Percentiles rank a stretch among this genome's conserved stretches.
These are phyloP conservation scores for Exocentrus adspersus DNA, from an alignment of 2,888 invertebrate genomes.

Conservation along the genomic window DNA sequence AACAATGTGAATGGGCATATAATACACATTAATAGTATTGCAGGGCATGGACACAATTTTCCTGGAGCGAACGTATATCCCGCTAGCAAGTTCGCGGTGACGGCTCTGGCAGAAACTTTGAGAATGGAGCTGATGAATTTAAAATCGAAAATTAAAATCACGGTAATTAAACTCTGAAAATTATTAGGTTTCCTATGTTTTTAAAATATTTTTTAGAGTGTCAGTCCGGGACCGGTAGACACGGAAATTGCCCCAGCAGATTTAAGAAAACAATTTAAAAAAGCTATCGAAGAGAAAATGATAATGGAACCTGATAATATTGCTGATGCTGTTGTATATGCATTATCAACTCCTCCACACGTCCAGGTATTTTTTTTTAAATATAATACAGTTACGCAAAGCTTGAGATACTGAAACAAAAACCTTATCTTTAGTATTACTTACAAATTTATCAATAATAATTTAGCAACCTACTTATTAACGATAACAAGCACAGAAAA, in stretches of 20 bases:
- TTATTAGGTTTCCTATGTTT: not conserved
- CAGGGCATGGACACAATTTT: constrained; percentile 42
- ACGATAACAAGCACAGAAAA: no score
- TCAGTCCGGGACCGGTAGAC: constrained; percentile 6
- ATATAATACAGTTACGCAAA: no score
- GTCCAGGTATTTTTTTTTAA: no score
- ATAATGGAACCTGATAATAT: not conserved
- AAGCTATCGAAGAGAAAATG: not conserved
- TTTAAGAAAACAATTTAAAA: not conserved
- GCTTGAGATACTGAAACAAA: no score
- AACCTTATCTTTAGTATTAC: no score
- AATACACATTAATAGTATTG: constrained; percentile 45
- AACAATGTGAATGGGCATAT: constrained; percentile 44
- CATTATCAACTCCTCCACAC: constrained; percentile 47
- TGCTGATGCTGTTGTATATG: constrained; percentile 31
- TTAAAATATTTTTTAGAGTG: constrained; percentile 6
- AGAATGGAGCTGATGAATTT: constrained; percentile 39
- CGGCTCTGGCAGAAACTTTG: constrained; percentile 43
- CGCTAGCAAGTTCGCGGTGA: constrained; percentile 47
- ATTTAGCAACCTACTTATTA: no score
- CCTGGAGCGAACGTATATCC: constrained; percentile 42
- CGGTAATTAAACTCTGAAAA: constrained; percentile 30
- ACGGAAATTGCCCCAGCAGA: not conserved
- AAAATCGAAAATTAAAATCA: constrained; percentile 44
- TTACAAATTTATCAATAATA: no score